Conservation (phyloP, 2,797 vertebrate species). For the Phoxinus dragarum region DNA sequence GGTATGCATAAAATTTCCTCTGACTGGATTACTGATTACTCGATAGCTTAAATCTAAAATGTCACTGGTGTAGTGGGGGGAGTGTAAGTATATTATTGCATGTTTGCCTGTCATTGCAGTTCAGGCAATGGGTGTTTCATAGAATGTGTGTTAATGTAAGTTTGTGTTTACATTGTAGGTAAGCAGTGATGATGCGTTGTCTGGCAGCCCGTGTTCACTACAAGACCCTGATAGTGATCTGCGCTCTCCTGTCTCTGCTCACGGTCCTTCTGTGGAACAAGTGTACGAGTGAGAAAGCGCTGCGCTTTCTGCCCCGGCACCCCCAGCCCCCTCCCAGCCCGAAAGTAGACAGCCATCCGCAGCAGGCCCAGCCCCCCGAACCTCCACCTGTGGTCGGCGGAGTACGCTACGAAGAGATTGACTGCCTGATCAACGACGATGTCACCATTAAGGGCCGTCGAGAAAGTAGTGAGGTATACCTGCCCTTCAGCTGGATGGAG, state of each 20-base stretch:
- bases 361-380: constrained; percentile 84
- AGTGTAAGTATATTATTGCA: neutral
- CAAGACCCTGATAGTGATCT: constrained; percentile 96
- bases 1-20: constrained; percentile 50
- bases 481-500: constrained; percentile 96
- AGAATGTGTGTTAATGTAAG: neutral
- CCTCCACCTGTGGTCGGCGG: constrained; percentile 87
- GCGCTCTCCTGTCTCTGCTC: constrained; percentile 90
- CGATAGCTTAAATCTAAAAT: constrained; percentile 14
- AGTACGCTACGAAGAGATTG: constrained; percentile 91
- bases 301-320: constrained; percentile 77
- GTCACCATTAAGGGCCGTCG: constrained; percentile 87
- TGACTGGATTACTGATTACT: constrained; percentile 43
- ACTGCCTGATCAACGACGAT: constrained; percentile 97
- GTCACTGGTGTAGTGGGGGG: neutral
- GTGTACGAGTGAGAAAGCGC: constrained; percentile 84
- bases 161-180: constrained; percentile 65
- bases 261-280: constrained; percentile 94
- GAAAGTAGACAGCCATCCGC: constrained; percentile 75
- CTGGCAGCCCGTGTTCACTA: constrained; percentile 96
- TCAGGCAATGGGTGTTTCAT: neutral
- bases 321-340: constrained; percentile 79
- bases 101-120: neutral
- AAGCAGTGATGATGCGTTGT: constrained; percentile 95
- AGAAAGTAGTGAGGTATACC: constrained; percentile 90